These are phyloP conservation scores for Lepidonotus clava DNA, from an alignment of 2,888 invertebrate species.

Conservation along the genomic window DNA sequence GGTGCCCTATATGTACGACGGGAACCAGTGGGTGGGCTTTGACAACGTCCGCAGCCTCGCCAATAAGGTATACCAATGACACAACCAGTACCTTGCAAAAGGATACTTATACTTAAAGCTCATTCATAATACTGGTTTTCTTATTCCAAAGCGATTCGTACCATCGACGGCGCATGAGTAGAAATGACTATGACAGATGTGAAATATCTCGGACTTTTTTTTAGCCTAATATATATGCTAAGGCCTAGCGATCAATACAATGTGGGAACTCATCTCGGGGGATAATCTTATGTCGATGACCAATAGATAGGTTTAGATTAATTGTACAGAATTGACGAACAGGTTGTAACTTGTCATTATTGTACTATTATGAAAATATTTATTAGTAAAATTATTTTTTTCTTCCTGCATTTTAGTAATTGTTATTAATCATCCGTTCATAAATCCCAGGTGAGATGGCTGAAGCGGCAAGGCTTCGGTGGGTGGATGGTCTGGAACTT, in stretches of 20 bases:
- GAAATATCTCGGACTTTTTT: not conserved
- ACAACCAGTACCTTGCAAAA: not conserved
- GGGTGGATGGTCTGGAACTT: slow-evolving; percentile 58
- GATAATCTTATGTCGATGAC: not conserved
- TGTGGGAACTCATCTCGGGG: not conserved
- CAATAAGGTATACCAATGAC: not conserved
- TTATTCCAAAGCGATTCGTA: not conserved
- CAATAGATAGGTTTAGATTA: not conserved
- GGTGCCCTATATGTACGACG: slow-evolving; percentile 43
- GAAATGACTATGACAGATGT: not conserved
- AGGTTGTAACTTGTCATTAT: not conserved
- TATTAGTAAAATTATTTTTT: not conserved
- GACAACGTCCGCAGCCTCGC: slow-evolving; percentile 33
- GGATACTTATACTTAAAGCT: not conserved
- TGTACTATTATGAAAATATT: not conserved
- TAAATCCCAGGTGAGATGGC: slow-evolving; percentile 22
- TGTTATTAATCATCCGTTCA: not conserved
- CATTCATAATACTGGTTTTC: not conserved
- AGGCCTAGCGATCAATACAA: not conserved
- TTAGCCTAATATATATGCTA: not conserved
- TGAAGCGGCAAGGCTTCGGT: slow-evolving; percentile 7
- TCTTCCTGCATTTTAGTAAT: not conserved
- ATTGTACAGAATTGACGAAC: not conserved
- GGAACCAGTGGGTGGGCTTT: slow-evolving; percentile 43
- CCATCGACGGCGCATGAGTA: not conserved